Evolutionary conservation across 2,113 vertebrate genomes (phyloP).

Genomic region (Scophthalmus maximus): DNA sequence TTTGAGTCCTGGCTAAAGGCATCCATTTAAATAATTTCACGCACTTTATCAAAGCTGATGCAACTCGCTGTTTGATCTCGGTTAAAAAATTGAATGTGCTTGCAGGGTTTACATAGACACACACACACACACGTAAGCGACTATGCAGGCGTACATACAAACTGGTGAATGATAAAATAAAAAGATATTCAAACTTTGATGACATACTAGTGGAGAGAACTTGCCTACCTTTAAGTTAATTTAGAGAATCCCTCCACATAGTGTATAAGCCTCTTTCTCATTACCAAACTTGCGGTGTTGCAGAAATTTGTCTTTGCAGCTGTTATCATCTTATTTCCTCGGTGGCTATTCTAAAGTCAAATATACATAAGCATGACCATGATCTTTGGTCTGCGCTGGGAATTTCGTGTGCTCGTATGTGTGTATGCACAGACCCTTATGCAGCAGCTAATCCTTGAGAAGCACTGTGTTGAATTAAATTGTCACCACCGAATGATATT

Average conservation of each 20-base stretch:
- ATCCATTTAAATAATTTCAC: conserved; percentile 41
- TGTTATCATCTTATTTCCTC: conserved; percentile 63
- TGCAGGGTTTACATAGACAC: conserved; percentile 37
- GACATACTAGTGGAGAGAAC: neutral
- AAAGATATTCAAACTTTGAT: neutral
- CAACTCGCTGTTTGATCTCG: conserved; percentile 54
- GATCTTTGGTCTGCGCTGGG: conserved; percentile 57
- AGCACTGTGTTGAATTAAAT: conserved; percentile 73
- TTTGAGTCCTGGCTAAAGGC: conserved; percentile 42
- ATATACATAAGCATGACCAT: conserved; percentile 59
- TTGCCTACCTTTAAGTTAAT: neutral
- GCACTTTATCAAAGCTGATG: conserved; percentile 47
- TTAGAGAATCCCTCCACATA: conserved; percentile 2
- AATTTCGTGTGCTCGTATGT: conserved; percentile 7
- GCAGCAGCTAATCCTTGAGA: conserved; percentile 64
- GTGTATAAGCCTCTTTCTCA: conserved; percentile 15
- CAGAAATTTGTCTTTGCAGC: conserved; percentile 53
- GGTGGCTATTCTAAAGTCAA: conserved; percentile 57
- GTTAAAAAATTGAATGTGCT: conserved; percentile 46
- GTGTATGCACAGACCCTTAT: conserved; percentile 29
- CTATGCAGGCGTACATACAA: neutral
- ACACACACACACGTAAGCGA: neutral
- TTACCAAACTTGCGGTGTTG: conserved; percentile 41
- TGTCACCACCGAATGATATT: conserved; percentile 72
- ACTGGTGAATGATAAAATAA: neutral